Base-by-base conservation (phyloP, 1,140 invertebrate species). In the Temnothorax nylanderi region DNA sequence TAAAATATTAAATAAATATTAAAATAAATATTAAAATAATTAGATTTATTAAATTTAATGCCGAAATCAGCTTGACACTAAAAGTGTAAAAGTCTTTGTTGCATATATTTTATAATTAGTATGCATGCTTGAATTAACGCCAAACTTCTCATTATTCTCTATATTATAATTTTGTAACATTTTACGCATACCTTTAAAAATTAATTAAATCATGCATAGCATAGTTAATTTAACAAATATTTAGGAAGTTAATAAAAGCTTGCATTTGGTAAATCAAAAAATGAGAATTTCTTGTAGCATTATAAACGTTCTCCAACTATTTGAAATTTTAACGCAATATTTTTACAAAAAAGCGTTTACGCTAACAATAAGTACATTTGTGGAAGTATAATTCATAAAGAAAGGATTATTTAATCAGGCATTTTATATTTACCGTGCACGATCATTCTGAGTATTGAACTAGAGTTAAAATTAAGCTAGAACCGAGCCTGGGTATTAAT, bases 381-480 rank as follows among this genome's bases (percentile, higher is more conserved):
- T 11, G 4, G 21, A 62, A 41, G 21, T 74, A 37, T 37, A 62
- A 60, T 62, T 60, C 34, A 47, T 26, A 2, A 74, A 82, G n/a
- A 75, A 60, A 62, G 18, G 5, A 60, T 62, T 75, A 47, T 26
- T 71, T 47, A 60, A 74, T 32, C 37, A 72, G 21, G 1, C 21
- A 41, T 58, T 58, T n/a, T 5, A 54, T 71, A 82, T 74, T 84
- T 75, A 49, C 32, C 37, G 41, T 75, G 21, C 13, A 34, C 80
- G 44, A 84, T 84, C 69, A 54, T 13, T 7, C 54, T 21, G 54
- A 49, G 44, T 44, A 56, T 84, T 74, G 58, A 75, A 84, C 54
- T 75, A 75, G 80, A 56, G 34, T 60, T 74, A 75, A 75, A 84
- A 84, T 84, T 84, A 62, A 84, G 80, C 69, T 49, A 72, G 26